These are phyloP conservation scores for Neocrepidodera transversa DNA, from an alignment of 2,888 invertebrate species.

Conservation along the genomic window DNA sequence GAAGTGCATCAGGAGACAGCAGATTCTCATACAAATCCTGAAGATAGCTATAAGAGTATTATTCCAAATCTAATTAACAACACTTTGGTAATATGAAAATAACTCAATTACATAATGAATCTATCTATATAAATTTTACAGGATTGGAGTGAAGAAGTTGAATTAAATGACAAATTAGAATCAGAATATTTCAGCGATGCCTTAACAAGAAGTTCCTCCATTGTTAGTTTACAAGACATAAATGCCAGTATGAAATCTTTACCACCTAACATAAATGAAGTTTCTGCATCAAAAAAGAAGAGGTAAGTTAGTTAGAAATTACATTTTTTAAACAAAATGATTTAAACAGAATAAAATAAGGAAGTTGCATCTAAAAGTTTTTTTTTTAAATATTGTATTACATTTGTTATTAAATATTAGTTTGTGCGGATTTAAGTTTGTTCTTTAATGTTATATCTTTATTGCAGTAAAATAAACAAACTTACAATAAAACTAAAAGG, in stretches of 20 bases:
- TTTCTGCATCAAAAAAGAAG: constrained; percentile 52
- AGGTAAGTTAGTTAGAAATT: too few species aligned
- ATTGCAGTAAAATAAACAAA: too few species aligned
- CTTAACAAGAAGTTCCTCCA: constrained; percentile 65
- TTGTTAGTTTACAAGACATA: constrained; percentile 61
- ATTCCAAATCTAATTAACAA: constrained; percentile 20
- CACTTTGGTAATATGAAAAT: constrained; percentile 13
- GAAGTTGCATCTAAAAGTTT: too few species aligned
- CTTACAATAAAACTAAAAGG: too few species aligned
- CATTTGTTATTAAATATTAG: too few species aligned
- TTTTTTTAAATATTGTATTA: too few species aligned
- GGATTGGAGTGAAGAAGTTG: constrained; percentile 71
- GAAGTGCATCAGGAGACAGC: constrained; percentile 46
- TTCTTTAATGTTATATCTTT: too few species aligned
- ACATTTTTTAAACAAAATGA: too few species aligned
- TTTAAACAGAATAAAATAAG: too few species aligned
- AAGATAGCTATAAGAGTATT: constrained; percentile 36
- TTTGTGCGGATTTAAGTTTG: too few species aligned
- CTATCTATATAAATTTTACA: constrained; percentile 49
- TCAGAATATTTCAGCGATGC: constrained; percentile 61
- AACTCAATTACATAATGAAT: too few species aligned
- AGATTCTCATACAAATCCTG: constrained; percentile 47
- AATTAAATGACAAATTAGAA: constrained; percentile 62
- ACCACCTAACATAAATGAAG: constrained; percentile 45
- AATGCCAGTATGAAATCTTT: constrained; percentile 48